These are phyloP conservation scores for Chelonoidis abingdonii DNA, from an alignment of 2,113 vertebrate species.

Conservation along the genomic window DNA sequence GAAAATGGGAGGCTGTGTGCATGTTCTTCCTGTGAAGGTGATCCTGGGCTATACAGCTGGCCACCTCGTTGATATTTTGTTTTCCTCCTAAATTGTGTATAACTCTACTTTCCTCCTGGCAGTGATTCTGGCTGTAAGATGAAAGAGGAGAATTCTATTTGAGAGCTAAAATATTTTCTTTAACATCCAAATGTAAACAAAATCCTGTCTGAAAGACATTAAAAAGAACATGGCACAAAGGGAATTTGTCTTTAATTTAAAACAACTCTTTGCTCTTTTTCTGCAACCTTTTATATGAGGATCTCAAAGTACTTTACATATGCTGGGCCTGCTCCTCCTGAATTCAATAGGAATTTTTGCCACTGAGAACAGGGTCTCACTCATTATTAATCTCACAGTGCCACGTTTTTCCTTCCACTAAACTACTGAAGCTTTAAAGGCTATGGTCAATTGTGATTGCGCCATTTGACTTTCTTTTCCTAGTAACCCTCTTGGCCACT, in stretches of 20 bases:
- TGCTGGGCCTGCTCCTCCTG: not conserved
- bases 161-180: not conserved
- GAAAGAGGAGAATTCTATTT: not conserved
- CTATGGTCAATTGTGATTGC: not conserved
- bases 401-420: not conserved
- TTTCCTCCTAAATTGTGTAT: not conserved
- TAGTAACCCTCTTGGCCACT: not conserved
- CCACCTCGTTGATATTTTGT: not conserved
- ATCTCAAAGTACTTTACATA: accelerated
- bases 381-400: not conserved
- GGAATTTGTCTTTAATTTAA: conserved; percentile 37
- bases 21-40: not conserved
- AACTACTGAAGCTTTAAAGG: not conserved
- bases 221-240: not conserved
- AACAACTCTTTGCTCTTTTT: not conserved
- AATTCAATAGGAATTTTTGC: not conserved
- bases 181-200: not conserved
- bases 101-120: not conserved
- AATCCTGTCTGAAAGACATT: not conserved
- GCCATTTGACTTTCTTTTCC: not conserved
- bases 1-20: conserved; percentile 32
- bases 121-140: not conserved
- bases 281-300: not conserved
- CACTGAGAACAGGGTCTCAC: not conserved
- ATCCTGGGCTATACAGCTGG: not conserved